Base-by-base conservation (phyloP, 2,113 vertebrate species). In the Poeciliopsis occidentalis region DNA sequence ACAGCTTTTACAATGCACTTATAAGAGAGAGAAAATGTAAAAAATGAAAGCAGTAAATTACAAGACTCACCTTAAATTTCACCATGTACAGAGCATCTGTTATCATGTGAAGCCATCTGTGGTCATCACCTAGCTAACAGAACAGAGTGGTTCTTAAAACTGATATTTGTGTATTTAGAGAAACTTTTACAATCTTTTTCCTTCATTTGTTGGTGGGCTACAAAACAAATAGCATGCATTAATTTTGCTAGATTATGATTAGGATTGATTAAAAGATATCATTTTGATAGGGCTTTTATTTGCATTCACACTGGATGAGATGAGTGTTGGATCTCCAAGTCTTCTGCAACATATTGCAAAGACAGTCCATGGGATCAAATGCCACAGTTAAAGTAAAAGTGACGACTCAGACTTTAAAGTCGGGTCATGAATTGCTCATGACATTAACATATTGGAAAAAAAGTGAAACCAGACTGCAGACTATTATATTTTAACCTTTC, bases 81-180 rank as follows among this genome's bases (percentile, higher is more conserved):
- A 99, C 97, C 96, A 96, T 99, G 87, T 97, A 98, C 64, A 99
- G 91, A 12, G 96, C 95, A 37, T 99, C 98, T 30, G 97, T 99
- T 83, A 99, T 93, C 70, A 93, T 93, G 91, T 97, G 95, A 91
- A 99, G 95, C 80, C 93, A 89, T 67, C 93, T 83, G 81, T 97
- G 96, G 69, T 96, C 95, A 6, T 95, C 93, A 62, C 97, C 97
- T 61, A 88, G 93, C 98, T 99, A 73, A 72, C 87, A 90, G 22
- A 62, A 84, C 27, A 86, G 29, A 79, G 29, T 4, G 10, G 26
- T 54, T 64, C 57, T 44, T 66, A 39, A 15, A 39, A 57, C 22
- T 26, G 4, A 64, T 41, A 47, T 54, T 19, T 41, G 26, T 13
- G 19, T 10, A 10, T 54, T 65, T 57, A 57, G 29, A 31, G 11